Conservation (phyloP, 1,140 invertebrate genomes). For the Lerema accius region DNA sequence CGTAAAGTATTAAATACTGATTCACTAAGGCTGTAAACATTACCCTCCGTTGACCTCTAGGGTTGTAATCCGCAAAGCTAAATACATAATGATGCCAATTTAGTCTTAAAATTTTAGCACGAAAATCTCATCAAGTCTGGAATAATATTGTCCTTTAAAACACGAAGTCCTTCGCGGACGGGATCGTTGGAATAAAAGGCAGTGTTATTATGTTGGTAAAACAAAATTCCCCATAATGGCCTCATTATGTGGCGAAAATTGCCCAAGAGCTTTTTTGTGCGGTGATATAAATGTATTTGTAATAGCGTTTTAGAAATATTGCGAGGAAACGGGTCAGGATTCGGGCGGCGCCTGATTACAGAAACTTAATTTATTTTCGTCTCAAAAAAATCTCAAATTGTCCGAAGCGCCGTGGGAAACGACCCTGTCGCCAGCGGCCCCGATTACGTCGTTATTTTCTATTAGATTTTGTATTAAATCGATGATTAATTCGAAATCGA, state of each 20-base stretch:
- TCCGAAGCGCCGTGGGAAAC: constrained; percentile 76
- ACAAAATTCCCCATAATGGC: constrained; percentile 81
- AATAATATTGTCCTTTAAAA: constrained; percentile 79
- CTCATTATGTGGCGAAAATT: constrained; percentile 82
- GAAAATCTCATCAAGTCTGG: constrained; percentile 75
- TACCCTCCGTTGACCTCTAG: constrained; percentile 44
- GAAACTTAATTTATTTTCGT: constrained; percentile 81
- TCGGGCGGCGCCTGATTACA: constrained; percentile 76
- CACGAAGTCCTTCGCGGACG: constrained; percentile 70
- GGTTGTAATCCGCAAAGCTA: constrained; percentile 65
- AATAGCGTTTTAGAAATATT: constrained; percentile 81
- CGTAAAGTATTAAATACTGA: constrained; percentile 14
- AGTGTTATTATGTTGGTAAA: constrained; percentile 82
- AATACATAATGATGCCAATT: constrained; percentile 77
- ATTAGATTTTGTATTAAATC: constrained; percentile 79
- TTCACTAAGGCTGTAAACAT: constrained; percentile 32
- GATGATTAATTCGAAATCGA: constrained; percentile 78
- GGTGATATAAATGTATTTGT: constrained; percentile 82
- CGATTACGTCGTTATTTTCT: constrained; percentile 82
- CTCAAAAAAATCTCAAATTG: constrained; percentile 71
- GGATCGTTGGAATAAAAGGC: constrained; percentile 74
- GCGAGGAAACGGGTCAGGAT: constrained; percentile 74
- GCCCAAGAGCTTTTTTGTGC: constrained; percentile 78
- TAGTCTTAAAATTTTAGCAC: constrained; percentile 78
- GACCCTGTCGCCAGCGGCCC: constrained; percentile 77